These are phyloP conservation scores for Agrilus mali DNA, from an alignment of 2,888 invertebrate genomes.

Conservation along the genomic window DNA sequence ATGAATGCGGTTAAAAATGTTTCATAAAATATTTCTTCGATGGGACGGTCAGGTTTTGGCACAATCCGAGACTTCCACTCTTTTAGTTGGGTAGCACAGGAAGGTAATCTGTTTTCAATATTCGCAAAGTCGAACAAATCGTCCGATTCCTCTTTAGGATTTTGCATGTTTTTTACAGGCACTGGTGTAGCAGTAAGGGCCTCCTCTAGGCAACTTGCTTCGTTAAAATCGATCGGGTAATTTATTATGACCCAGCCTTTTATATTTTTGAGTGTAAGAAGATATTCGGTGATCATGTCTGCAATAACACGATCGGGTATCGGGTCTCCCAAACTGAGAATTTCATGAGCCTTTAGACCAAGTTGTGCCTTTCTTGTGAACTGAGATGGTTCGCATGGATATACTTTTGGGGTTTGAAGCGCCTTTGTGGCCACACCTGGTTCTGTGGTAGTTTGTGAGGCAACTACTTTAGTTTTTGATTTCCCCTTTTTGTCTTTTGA, in stretches of 20 bases:
- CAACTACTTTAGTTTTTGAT: conserved; percentile 2
- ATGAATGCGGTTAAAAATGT: conserved; percentile 48
- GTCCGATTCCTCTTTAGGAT: conserved; percentile 6
- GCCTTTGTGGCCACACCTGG: conserved; percentile 28
- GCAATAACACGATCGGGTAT: conserved; percentile 40
- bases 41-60: conserved; percentile 37
- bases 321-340: conserved; percentile 38
- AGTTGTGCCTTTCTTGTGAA: conserved; percentile 39
- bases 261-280: conserved; percentile 37
- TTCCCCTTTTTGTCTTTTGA: conserved; percentile 13
- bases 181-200: conserved; percentile 41
- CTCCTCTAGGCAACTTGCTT: conserved; percentile 48
- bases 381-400: conserved; percentile 44
- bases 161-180: conserved; percentile 24
- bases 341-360: conserved; percentile 43
- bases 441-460: not conserved
- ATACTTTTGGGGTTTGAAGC: conserved; percentile 47
- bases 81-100: conserved; percentile 5
- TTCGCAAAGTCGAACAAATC: conserved; percentile 20
- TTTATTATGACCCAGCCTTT: conserved; percentile 51
- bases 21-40: conserved; percentile 30
- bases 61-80: conserved; percentile 38
- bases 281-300: conserved; percentile 47
- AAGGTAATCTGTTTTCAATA: conserved; percentile 10
- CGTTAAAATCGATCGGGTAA: conserved; percentile 45